Evolutionary conservation across 2,797 vertebrate genomes (phyloP).

Genomic region (Sebastes oblongus): DNA sequence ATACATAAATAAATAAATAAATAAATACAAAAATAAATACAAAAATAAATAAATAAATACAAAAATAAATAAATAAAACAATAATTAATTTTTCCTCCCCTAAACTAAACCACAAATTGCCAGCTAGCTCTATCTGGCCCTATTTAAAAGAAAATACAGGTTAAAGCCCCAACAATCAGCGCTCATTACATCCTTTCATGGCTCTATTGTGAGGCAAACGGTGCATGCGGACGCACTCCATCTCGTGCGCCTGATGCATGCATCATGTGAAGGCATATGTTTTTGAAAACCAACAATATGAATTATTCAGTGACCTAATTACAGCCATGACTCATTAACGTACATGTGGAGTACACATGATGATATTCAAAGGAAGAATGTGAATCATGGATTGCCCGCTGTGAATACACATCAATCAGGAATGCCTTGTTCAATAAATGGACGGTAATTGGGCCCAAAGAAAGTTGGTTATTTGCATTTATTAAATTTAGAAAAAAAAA

Average conservation of each 20-base stretch:
- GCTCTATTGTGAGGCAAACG: conserved; percentile 14
- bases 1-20: not conserved
- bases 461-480: conserved; percentile 63
- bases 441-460: conserved; percentile 75
- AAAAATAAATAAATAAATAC: too few species aligned
- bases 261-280: conserved; percentile 29
- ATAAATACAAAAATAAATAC: too few species aligned
- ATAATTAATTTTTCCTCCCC: not conserved
- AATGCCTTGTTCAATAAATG: conserved; percentile 67
- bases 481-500: conserved; percentile 24
- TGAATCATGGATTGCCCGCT: conserved; percentile 65
- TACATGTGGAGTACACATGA: conserved; percentile 32
- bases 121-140: not conserved
- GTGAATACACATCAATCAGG: conserved; percentile 60
- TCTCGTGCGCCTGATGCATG: conserved; percentile 15
- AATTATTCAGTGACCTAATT: conserved; percentile 73
- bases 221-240: not conserved
- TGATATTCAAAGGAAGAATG: conserved; percentile 60
- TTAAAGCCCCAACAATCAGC: conserved; percentile 7
- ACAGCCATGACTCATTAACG: conserved; percentile 62
- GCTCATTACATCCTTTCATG: conserved; percentile 17
- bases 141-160: not conserved
- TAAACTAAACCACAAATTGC: not conserved
- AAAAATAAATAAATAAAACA: not conserved
- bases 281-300: conserved; percentile 55